These are phyloP conservation scores for Acleris emargana DNA, from an alignment of 2,888 invertebrate species.

Conservation along the genomic window DNA sequence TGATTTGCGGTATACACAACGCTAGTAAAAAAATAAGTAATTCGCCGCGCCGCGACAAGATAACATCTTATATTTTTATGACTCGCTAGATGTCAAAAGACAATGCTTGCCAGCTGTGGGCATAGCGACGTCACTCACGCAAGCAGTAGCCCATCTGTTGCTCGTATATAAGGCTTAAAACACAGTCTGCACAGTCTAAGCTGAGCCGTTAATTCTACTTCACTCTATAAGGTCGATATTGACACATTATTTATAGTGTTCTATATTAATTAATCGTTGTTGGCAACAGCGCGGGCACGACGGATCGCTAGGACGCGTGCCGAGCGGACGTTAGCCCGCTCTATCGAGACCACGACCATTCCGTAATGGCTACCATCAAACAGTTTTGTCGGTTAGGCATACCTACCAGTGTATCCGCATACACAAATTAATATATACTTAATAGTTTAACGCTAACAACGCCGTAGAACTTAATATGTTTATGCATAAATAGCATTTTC, in stretches of 20 bases:
- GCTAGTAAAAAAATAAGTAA: conserved; percentile 44
- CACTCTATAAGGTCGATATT: conserved; percentile 27
- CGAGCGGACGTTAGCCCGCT: conserved; percentile 53
- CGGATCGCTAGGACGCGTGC: conserved; percentile 55
- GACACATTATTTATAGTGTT: conserved; percentile 34
- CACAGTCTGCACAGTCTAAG: conserved; percentile 1
- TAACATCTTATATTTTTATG: background rate
- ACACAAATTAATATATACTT: conserved; percentile 22
- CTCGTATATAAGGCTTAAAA: background rate
- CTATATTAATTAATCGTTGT: conserved; percentile 36
- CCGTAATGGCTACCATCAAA: conserved; percentile 50
- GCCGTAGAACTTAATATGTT: background rate
- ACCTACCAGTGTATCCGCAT: conserved; percentile 23
- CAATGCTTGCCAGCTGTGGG: conserved; percentile 28
- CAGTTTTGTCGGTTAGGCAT: conserved; percentile 33
- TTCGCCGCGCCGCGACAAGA: no score
- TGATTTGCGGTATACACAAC: conserved; percentile 54
- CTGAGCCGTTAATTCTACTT: conserved; percentile 15
- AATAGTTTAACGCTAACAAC: conserved; percentile 8
- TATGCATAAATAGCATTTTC: background rate
- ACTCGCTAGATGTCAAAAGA: conserved; percentile 7
- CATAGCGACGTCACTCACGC: conserved; percentile 26
- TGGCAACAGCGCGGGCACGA: conserved; percentile 32
- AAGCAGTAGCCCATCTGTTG: conserved; percentile 27
- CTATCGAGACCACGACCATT: conserved; percentile 53